Conservation (phyloP, 35 echinoderm and acorn worm genomes). For the Ophioderma brevispina region DNA sequence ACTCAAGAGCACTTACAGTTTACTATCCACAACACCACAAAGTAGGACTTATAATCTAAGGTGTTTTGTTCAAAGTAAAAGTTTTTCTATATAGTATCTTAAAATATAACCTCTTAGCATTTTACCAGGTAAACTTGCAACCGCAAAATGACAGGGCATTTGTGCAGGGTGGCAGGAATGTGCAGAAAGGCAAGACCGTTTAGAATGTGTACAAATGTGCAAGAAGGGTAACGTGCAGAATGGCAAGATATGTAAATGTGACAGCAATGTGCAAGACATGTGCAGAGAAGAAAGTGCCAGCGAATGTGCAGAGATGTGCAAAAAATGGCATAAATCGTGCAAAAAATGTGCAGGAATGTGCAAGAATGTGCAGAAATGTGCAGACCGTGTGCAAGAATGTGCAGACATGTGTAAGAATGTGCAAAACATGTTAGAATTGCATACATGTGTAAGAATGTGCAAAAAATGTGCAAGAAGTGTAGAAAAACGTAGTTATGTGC, state of each 20-base stretch:
- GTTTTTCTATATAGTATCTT: neutral
- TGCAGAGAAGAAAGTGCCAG: too few relatives aligned
- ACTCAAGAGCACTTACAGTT: neutral
- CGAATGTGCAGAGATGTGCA: conserved; percentile 3
- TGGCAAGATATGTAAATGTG: too few relatives aligned
- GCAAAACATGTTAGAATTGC: neutral
- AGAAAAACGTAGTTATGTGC: too few relatives aligned
- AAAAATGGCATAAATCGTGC: neutral
- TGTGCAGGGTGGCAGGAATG: neutral
- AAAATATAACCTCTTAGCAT: neutral
- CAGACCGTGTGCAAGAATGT: too few relatives aligned
- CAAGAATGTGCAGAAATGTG: too few relatives aligned
- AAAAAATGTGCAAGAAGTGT: neutral
- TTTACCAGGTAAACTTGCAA: neutral
- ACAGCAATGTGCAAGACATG: too few relatives aligned
- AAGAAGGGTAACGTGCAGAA: too few relatives aligned
- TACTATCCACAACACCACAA: too few relatives aligned
- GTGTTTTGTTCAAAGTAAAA: neutral
- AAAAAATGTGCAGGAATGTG: too few relatives aligned
- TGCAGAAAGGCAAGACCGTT: too few relatives aligned
- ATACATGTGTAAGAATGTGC: neutral
- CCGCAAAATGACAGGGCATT: neutral
- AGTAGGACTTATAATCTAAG: too few relatives aligned
- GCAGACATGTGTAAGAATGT: neutral
- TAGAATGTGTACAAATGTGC: too few relatives aligned